A percentile compares a stretch with the other conserved stretches of the same genome.
Conservation (phyloP, 2,888 invertebrate genomes). For the Coecobrya sp. region DNA sequence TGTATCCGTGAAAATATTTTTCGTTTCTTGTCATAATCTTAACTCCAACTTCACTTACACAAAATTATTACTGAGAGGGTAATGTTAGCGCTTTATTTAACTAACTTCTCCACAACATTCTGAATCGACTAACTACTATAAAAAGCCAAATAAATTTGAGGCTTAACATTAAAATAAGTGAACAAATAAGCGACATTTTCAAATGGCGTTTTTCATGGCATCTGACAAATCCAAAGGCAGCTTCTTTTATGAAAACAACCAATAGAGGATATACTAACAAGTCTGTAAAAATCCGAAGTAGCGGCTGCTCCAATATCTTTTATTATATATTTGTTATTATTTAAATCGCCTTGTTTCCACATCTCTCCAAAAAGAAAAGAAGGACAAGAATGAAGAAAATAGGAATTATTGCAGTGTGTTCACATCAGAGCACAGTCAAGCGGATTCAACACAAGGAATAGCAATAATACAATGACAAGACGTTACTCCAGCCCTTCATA, state of each 20-base stretch:
- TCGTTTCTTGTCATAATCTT: conserved; percentile 9
- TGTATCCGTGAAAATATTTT: background rate
- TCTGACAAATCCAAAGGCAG: background rate
- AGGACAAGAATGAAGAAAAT: conserved; percentile 18
- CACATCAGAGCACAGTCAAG: conserved; percentile 39
- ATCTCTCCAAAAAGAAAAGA: background rate
- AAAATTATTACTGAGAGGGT: background rate
- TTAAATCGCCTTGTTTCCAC: background rate
- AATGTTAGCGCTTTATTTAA: background rate
- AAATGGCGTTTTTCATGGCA: background rate
- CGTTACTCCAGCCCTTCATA: conserved; percentile 11
- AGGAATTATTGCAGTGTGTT: conserved; percentile 21
- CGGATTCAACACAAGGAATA: conserved; percentile 9
- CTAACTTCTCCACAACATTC: background rate
- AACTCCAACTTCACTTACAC: background rate
- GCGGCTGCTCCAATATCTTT: background rate
- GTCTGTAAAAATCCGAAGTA: background rate
- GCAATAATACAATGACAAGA: conserved; percentile 49
- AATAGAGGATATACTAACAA: background rate
- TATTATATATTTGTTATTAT: background rate
- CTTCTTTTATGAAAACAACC: conserved; percentile 2
- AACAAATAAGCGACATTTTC: background rate
- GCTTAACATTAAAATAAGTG: background rate
- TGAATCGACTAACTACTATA: background rate
- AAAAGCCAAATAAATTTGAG: background rate